Percentiles rank a stretch among this genome's conserved stretches.
phyloP scores from a whole-genome alignment of 1,140 invertebrate species.

The Pseudomyrmex cubaensis region DNA sequence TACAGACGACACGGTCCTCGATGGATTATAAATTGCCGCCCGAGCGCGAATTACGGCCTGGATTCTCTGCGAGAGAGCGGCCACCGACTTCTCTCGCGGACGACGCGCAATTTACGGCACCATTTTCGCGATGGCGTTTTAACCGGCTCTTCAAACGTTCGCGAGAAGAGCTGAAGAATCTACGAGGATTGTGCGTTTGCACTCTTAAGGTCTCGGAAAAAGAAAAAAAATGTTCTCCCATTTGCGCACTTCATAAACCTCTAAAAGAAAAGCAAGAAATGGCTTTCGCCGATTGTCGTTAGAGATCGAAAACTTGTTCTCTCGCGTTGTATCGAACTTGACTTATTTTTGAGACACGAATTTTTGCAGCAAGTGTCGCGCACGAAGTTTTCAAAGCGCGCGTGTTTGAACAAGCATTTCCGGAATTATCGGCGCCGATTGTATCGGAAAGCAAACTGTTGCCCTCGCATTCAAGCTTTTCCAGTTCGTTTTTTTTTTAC shows the following conservation, averaged over 20 bases:
- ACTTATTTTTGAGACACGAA: not conserved
- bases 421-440: conserved; percentile 15
- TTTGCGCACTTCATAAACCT: conserved; percentile 1
- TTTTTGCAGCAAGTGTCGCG: not conserved
- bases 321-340: not conserved
- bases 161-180: not conserved
- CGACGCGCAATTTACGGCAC: conserved; percentile 46
- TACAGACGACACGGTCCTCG: conserved; percentile 41
- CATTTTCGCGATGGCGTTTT: conserved; percentile 50
- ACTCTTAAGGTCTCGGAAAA: not conserved
- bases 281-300: no score
- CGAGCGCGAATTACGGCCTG: conserved; percentile 65
- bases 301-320: no score
- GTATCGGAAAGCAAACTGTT: conserved; percentile 4
- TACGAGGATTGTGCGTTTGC: not conserved
- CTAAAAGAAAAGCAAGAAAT: no score
- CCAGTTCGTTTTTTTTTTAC: no score
- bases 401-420: not conserved
- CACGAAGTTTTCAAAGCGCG: conserved; percentile 9
- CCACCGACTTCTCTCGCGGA: conserved; percentile 51
- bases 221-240: not conserved
- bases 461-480: no score
- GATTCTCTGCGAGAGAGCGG: conserved; percentile 12
- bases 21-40: conserved; percentile 65
- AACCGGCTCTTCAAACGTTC: not conserved